phyloP scores from a whole-genome alignment of 2,113 vertebrate species.

The Rana temporaria region DNA sequence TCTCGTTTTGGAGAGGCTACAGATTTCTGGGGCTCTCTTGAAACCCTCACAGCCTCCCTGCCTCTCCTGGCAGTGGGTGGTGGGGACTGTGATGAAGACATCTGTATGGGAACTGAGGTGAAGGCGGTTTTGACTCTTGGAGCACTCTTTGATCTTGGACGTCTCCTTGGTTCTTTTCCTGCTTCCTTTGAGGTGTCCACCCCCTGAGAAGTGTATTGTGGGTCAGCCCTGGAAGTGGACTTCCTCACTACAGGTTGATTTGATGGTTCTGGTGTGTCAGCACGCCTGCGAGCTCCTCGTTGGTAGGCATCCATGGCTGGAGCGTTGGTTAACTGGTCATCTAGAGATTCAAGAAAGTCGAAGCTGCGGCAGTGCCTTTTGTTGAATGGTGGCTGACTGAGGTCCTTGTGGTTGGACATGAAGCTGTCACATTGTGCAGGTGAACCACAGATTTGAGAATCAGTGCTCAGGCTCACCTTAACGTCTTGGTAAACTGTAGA shows the following conservation, averaged over 20 bases:
- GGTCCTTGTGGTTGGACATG: conserved; percentile 82
- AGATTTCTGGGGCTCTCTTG: conserved; percentile 66
- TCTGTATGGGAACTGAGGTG: conserved; percentile 79
- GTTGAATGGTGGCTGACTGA: conserved; percentile 83
- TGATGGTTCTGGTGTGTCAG: conserved; percentile 68
- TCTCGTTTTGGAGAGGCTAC: conserved; percentile 82
- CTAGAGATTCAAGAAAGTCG: conserved; percentile 91
- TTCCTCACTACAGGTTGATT: conserved; percentile 65
- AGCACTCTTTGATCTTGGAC: conserved; percentile 86
- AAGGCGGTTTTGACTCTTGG: conserved; percentile 82
- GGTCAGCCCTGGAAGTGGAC: conserved; percentile 74
- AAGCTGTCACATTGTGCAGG: conserved; percentile 82
- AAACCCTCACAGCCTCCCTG: conserved; percentile 72
- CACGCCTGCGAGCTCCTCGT: conserved; percentile 68
- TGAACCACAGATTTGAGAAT: conserved; percentile 70
- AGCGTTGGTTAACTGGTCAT: conserved; percentile 74
- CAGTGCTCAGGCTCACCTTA: conserved; percentile 76
- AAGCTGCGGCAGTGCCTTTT: conserved; percentile 97
- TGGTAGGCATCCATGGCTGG: conserved; percentile 77
- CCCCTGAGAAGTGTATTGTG: conserved; percentile 66
- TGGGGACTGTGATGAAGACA: conserved; percentile 64
- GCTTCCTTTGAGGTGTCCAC: conserved; percentile 72
- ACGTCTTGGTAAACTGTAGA: conserved; percentile 92
- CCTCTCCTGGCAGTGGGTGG: conserved; percentile 72
- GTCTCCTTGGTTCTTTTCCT: conserved; percentile 77